A percentile compares a stretch with the other conserved stretches of the same genome.
Conservation (phyloP, 2,888 invertebrate genomes). For the Sphaeridia pumilis region DNA sequence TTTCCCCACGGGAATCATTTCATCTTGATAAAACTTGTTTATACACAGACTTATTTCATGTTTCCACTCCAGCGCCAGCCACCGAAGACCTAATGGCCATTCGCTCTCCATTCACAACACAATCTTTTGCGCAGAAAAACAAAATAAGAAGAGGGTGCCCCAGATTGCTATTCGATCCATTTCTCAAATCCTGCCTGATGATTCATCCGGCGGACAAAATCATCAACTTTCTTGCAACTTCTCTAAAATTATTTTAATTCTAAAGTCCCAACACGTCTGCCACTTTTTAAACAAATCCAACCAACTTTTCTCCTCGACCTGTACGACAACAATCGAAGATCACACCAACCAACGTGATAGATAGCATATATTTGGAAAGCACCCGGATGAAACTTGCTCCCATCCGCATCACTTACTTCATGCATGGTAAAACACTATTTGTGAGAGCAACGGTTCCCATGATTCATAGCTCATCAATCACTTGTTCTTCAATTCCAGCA, state of each 20-base stretch:
- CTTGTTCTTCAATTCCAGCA: slow-evolving; percentile 6
- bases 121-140: background rate
- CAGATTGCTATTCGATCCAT: background rate
- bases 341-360: too few relatives aligned
- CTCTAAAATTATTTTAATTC: background rate
- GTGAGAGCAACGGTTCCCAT: background rate
- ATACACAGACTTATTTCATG: background rate
- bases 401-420: too few relatives aligned
- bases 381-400: too few relatives aligned
- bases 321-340: too few relatives aligned
- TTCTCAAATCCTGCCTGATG: too few relatives aligned
- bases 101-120: too few relatives aligned
- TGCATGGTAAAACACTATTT: slow-evolving; percentile 2
- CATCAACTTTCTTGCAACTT: background rate
- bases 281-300: too few relatives aligned
- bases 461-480: slow-evolving; percentile 21
- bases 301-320: too few relatives aligned
- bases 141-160: background rate
- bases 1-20: background rate
- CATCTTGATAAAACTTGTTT: background rate
- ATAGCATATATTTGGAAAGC: too few relatives aligned
- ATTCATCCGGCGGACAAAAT: too few relatives aligned
- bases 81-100: too few relatives aligned
- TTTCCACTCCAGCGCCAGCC: background rate
- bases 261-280: too few relatives aligned